Base-by-base conservation (phyloP, 1,140 invertebrate genomes). In the Aphelinus certus region DNA sequence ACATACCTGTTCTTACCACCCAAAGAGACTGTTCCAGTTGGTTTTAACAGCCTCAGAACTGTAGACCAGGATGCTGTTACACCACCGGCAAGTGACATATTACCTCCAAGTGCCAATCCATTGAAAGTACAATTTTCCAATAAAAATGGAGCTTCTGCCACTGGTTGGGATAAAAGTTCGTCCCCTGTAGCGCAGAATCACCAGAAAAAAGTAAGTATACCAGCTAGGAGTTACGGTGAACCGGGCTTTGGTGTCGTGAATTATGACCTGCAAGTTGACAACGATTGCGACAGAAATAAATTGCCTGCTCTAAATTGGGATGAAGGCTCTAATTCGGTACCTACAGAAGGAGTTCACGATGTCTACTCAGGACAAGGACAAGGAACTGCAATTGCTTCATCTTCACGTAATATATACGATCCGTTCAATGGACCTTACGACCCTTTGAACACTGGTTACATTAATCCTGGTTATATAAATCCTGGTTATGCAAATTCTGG, bases 151-250 rank as follows among this genome's bases (percentile, higher is more conserved):
- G 10, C 2, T 58, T 7, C 48, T 3, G 53, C 2, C 7, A 42
- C 67, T 26, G 26, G 26, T 1, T 10, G 42, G 4, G 71, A 72
- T 49, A 72, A 72, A 45, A 72, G 71, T 48, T 70, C 67, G 1
- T 58, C 53, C 42, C 26, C 56, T 0, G 42, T 48, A 6, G 66
- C 46, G 5, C 56, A 70, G 2, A 9, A 49, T 53, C 58, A 26
- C 26, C 26, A 43, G 6, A 71, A 62, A 46, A 26, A 58, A 6
- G 2, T 56, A 0, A 1, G 10, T 4, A 3, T 60, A 5, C 78
- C 79, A 26, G 75, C 72, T 1, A 69, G 60, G 10, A 75, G 46
- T 58, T 80, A 79, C 56, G 76, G 76, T 49, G 71, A 66, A 61
- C 78, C 79, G 5, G 71, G 74, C 0, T 55, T 71, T 9, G 49